Base-by-base conservation (phyloP, 2,113 vertebrate genomes). In the Eubucco bourcierii region DNA sequence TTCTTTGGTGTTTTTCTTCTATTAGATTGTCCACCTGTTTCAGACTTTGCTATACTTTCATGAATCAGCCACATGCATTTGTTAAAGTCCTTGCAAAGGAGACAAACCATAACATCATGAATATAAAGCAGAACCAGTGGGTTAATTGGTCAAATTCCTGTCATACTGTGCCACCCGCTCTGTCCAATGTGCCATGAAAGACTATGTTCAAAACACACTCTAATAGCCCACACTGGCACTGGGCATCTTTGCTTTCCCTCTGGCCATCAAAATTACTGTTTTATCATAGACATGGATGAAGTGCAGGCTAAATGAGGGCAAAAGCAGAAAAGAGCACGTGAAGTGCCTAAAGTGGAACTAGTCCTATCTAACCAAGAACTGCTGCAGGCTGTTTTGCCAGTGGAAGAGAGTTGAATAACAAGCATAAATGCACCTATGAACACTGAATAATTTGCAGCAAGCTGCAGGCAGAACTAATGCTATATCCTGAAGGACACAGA, bases 301-400 rank as follows among this genome's bases (percentile, higher is more conserved):
- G 37, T 31, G 9, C n/a, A 89, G 72, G 72, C 34, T 89, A 72
- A 94, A 84, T 18, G 15, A 71, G 44, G 65, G 53, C 41, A 67
- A 95, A 93, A 56, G 0, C 28, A 81, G 70, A 81, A 91, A 80
- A 73, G 11, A 78, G 68, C 79, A 78, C 2, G 7, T 66, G 79
- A 89, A 61, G 7, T 86, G 68, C 68, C 87, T 92, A 27, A 85
- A 92, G 79, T 67, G 61, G 50, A 96, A 92, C 85, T 68, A 93
- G 91, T 88, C 73, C 80, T 85, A 85, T 93, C 94, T 88, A 87
- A 94, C 68, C 68, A 85, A 91, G 84, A 88, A 74, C 37, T 61
- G 89, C 95, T 78, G 53, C 70, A 78, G 93, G 94, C 79, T 96
- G 68, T 90, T 94, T 86, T 90, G 79, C 90, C 93, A 96, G 87